Conservation (phyloP, 2,113 vertebrate genomes). For the Pollachius pollachius region DNA sequence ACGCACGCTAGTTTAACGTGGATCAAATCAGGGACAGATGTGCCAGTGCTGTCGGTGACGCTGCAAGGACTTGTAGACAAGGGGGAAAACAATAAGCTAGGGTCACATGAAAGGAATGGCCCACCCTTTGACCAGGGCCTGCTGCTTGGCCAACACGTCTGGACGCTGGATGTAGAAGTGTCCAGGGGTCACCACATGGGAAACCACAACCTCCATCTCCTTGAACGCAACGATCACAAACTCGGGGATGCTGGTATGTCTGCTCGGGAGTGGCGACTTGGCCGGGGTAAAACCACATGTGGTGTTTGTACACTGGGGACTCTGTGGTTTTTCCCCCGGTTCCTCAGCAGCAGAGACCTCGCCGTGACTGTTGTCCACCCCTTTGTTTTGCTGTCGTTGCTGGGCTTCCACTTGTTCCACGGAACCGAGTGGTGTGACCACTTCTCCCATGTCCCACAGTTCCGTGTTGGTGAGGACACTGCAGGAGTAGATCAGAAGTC, state of each 20-base stretch:
- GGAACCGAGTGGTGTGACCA: slow-evolving; percentile 19
- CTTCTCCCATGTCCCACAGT: slow-evolving; percentile 70
- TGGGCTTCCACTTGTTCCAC: background rate
- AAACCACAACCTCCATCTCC: slow-evolving; percentile 68
- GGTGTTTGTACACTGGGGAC: background rate
- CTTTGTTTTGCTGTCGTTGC: background rate
- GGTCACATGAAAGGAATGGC: slow-evolving; percentile 28
- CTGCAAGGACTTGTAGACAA: slow-evolving; percentile 13
- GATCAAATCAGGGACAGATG: background rate
- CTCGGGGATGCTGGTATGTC: slow-evolving; percentile 44
- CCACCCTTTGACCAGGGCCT: slow-evolving; percentile 56
- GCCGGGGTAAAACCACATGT: too few species aligned
- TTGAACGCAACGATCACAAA: slow-evolving; percentile 65
- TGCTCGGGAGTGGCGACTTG: background rate
- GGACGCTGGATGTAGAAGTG: slow-evolving; percentile 68
- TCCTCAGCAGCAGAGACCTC: slow-evolving; percentile 3
- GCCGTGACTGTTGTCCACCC: background rate
- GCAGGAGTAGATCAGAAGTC: slow-evolving; percentile 55
- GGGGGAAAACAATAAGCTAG: slow-evolving; percentile 25
- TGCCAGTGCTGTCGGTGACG: slow-evolving; percentile 9
- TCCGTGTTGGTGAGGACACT: slow-evolving; percentile 66
- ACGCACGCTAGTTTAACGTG: background rate
- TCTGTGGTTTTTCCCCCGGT: background rate
- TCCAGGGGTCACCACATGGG: slow-evolving; percentile 59
- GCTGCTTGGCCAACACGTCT: slow-evolving; percentile 39